Base-by-base conservation (phyloP, 2,797 vertebrate genomes). In the Cyclura pinguis region DNA sequence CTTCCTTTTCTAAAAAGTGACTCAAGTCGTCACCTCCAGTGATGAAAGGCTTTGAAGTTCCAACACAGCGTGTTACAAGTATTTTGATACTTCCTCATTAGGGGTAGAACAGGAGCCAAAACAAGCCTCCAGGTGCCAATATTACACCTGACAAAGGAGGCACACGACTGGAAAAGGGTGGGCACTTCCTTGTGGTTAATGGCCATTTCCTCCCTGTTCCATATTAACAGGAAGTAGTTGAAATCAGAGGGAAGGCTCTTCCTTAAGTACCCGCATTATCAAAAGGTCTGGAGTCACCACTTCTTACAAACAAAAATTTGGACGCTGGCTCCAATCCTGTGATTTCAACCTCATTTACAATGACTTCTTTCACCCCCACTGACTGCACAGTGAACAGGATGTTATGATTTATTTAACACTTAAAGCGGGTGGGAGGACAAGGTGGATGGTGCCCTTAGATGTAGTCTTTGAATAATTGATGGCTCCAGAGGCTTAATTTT, bases 161-260 rank as follows among this genome's bases (percentile, higher is more conserved):
- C 97, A 98, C 98, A 98, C 98, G 98, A 98, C 98, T 98, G 98
- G 98, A 99, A 98, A 98, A 97, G 98, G 98, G 98, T 97, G 98
- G 98, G 93, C 94, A 98, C 98, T 97, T 98, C 98, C 97, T 98
- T 97, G 96, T 94, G 97, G 95, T 97, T 97, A 98, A 97, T 94
- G 95, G 95, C 97, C 95, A 97, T 98, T 99, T 99, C 98, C 98
- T 98, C 97, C 97, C 97, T 96, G 98, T 98, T 98, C 98, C 97
- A 96, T 96, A 86, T 95, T 96, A 96, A 96, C 98, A 98, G 98
- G 98, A 98, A 99, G 98, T 98, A 97, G 96, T 98, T 98, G 97
- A 96, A 97, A 98, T 97, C 96, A 81, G 73, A 52, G 27, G 5
- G 96, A 96, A 97, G 97, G 91, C 84, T 85, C 97, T 97, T 97